Conservation (phyloP, 2,888 invertebrate species). For the Xanthorhoe spadicearia region DNA sequence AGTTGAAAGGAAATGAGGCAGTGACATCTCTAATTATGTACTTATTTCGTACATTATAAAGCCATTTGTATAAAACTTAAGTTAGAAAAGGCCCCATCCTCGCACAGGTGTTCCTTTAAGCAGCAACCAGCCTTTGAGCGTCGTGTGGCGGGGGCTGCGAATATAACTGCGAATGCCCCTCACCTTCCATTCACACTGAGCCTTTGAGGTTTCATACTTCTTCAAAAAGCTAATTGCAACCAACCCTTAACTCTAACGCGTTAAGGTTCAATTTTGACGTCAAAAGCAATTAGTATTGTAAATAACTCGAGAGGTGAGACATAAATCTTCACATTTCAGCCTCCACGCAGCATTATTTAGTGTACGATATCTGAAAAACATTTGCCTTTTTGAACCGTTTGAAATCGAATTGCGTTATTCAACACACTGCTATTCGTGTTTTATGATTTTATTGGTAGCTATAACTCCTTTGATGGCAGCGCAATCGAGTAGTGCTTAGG, state of each 20-base stretch:
- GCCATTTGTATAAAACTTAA: background rate
- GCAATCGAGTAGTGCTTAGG: constrained; percentile 40
- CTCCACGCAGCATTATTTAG: constrained; percentile 50
- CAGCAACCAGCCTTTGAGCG: constrained; percentile 14
- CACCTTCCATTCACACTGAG: constrained; percentile 36
- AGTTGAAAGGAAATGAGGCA: background rate
- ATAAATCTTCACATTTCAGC: constrained; percentile 59
- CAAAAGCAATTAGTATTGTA: constrained; percentile 59
- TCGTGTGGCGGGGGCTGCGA: constrained; percentile 1
- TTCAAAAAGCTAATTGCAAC: constrained; percentile 45
- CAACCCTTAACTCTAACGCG: constrained; percentile 40
- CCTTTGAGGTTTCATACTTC: constrained; percentile 48
- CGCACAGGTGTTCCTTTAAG: constrained; percentile 3
- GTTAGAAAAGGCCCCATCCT: background rate
- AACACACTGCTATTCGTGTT: constrained; percentile 42
- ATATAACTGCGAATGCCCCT: constrained; percentile 15
- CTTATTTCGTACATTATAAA: background rate
- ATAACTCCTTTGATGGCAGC: constrained; percentile 42
- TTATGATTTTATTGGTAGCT: constrained; percentile 43
- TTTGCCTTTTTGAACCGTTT: constrained; percentile 48
- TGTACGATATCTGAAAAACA: constrained; percentile 56
- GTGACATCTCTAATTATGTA: background rate
- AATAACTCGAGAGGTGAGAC: constrained; percentile 58
- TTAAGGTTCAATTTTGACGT: constrained; percentile 51
- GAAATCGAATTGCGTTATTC: constrained; percentile 45